A percentile compares a stretch with the other conserved stretches of the same genome.
These are phyloP conservation scores for Chloroclystis v-ata DNA, from an alignment of 2,888 invertebrate species.

Conservation along the genomic window DNA sequence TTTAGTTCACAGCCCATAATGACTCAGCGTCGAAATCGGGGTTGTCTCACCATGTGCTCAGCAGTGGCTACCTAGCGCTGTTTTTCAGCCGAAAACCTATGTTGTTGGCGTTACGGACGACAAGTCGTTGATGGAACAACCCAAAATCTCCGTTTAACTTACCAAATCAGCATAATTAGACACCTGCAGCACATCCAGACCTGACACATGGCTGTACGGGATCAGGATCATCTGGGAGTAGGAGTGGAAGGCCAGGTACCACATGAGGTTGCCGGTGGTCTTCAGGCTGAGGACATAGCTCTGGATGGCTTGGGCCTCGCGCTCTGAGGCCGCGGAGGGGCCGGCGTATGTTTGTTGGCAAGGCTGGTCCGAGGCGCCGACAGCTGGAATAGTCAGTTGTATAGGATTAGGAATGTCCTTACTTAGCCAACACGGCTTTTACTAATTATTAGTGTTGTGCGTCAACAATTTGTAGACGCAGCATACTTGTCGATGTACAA, in stretches of 20 bases:
- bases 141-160: no score
- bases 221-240: conserved; percentile 73
- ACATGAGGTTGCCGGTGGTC: conserved; percentile 42
- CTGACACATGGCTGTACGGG: conserved; percentile 59
- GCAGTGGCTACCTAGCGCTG: no score
- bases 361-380: conserved; percentile 55
- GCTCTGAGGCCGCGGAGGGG: conserved; percentile 67
- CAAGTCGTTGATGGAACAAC: no score
- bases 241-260: conserved; percentile 76
- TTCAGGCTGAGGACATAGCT: conserved; percentile 47
- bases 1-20: no score
- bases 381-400: conserved; percentile 28
- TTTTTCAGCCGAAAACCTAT: no score
- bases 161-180: conserved; percentile 59
- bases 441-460: no score
- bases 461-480: no score
- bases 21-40: no score
- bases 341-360: conserved; percentile 76
- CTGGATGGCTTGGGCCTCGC: conserved; percentile 61
- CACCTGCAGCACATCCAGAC: conserved; percentile 40
- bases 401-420: not conserved
- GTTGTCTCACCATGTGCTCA: no score
- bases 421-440: no score
- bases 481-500: no score
- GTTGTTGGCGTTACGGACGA: no score